A percentile compares a stretch with the other conserved stretches of the same genome.
Conservation (phyloP, 1,140 invertebrate species). For the Cyclina sinensis region DNA sequence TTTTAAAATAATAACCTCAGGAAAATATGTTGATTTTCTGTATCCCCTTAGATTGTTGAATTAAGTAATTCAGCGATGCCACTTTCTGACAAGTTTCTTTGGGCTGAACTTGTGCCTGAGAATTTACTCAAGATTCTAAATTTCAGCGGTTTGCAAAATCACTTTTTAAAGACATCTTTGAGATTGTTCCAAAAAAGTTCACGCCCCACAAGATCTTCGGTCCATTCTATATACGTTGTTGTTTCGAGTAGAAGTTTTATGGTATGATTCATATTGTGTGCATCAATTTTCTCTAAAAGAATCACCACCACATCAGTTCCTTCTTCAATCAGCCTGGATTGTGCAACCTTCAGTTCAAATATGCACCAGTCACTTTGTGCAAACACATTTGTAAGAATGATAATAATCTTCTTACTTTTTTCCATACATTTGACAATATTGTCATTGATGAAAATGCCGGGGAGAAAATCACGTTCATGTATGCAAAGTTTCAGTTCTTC, state of each 20-base stretch:
- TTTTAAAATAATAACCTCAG: too few species aligned
- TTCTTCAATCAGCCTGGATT: not conserved
- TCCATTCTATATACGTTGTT: constrained; percentile 1
- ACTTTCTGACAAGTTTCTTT: too few species aligned
- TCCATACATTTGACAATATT: not conserved
- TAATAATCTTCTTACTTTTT: not conserved
- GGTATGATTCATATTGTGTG: not conserved
- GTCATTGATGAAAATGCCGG: not conserved
- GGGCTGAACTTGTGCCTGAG: too few species aligned
- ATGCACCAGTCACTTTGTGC: not conserved
- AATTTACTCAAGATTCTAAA: too few species aligned
- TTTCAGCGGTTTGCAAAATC: too few species aligned
- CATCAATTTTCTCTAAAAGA: not conserved
- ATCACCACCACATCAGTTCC: not conserved
- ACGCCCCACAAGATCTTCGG: not conserved
- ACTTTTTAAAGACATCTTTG: not conserved
- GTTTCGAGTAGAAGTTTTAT: not conserved
- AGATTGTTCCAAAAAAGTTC: not conserved
- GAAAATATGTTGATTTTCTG: too few species aligned
- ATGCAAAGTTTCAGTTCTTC: not conserved
- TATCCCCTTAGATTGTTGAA: too few species aligned
- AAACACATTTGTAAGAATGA: not conserved
- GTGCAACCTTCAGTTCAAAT: not conserved
- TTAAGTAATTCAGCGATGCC: too few species aligned
- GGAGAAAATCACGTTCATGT: not conserved